A percentile compares a stretch with the other conserved stretches of the same genome.
phyloP scores from a whole-genome alignment of 2,113 vertebrate species.

The Scytalopus superciliaris region DNA sequence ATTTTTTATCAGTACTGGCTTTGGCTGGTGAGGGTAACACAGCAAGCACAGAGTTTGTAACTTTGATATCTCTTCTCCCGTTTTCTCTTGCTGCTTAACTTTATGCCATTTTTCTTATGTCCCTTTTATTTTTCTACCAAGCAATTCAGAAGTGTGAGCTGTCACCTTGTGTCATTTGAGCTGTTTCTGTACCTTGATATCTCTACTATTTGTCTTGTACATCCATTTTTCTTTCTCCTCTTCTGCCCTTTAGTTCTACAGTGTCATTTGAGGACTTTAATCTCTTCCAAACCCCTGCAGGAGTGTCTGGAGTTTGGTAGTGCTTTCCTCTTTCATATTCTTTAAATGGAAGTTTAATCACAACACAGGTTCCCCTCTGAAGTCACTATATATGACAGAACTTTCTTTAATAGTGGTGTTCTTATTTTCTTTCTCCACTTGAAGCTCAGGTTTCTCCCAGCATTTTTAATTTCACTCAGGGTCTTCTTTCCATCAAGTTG shows the following conservation, averaged over 20 bases:
- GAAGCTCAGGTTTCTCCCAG: not conserved
- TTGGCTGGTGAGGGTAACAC: not conserved
- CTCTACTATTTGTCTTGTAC: not conserved
- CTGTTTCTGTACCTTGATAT: not conserved
- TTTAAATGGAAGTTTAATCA: not conserved
- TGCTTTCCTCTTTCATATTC: fast-evolving
- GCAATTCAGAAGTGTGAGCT: not conserved
- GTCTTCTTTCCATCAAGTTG: not conserved
- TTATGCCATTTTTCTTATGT: not conserved
- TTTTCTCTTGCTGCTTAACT: not conserved
- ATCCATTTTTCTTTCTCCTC: not conserved
- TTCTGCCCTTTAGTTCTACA: not conserved
- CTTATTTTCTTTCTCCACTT: not conserved
- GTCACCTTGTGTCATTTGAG: not conserved
- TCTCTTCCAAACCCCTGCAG: not conserved
- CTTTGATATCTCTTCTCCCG: not conserved
- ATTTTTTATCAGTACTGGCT: not conserved
- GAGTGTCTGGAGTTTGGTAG: not conserved
- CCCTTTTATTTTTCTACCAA: not conserved
- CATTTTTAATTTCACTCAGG: not conserved
- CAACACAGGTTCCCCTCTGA: not conserved
- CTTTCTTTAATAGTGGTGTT: not conserved
- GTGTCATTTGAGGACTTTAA: not conserved
- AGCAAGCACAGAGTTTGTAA: not conserved
- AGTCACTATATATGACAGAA: not conserved